Base-by-base conservation (phyloP, 2,113 vertebrate species). In the Labeo catla region DNA sequence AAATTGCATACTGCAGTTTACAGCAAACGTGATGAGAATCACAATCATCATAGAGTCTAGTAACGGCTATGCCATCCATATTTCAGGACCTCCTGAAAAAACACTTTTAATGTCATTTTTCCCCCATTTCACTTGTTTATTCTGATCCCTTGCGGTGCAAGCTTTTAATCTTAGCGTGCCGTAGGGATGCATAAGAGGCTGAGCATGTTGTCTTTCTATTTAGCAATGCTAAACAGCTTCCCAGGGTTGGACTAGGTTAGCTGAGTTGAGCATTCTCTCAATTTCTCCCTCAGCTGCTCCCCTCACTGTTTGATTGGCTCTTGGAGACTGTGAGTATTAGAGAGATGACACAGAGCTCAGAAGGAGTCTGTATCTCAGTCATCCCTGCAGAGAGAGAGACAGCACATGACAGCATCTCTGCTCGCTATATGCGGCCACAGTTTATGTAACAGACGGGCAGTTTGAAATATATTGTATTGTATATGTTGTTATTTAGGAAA, bases 351-450 rank as follows among this genome's bases (percentile, higher is more conserved):
- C 68, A 45, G 23, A 52, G 81, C 52, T 74, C 12, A 76, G 52
- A 65, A 3, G 50, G n/a, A 28, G 50, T 76, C 19, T 61, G 70
- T 47, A 34, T 70, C 50, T 65, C 70, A 39, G 54, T 84, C 86
- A 36, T 50, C n/a, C 34, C 68, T 28, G 12, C 72, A 79, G 61
- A 77, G 80, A 78, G 16, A 76, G 79, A 70, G 72, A 81, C 84
- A 49, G 74, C 72, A 76, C 36, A 65, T 79, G 63, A 81, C 87
- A 86, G 81, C 66, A 84, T 84, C 23, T 16, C 50, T 57, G 81
- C 65, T 86, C 19, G 73, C 83, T 84, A 50, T 21, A 63, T 65
- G 84, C 54, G 47, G 54, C 78, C 47, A 43, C 47, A 10, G 39
- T 54, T 52, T 54, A 77, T 77, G 76, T 54, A 54, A 77, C 76